A percentile compares a stretch with the other conserved stretches of the same genome.
Conservation (phyloP, 2,113 vertebrate species). For the Anseranas semipalmata region DNA sequence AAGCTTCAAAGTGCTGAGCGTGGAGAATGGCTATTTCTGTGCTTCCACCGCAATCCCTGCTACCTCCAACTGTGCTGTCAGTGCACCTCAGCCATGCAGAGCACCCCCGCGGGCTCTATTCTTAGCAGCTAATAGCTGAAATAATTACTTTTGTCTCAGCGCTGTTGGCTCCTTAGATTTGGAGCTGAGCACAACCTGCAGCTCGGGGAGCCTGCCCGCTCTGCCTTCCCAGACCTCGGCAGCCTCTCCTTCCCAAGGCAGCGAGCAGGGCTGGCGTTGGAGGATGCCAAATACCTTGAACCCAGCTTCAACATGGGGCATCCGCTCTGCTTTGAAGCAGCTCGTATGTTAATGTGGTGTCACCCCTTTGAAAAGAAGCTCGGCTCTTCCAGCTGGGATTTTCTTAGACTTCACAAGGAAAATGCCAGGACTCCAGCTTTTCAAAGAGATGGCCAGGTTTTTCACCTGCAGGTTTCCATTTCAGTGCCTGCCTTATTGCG, state of each 20-base stretch:
- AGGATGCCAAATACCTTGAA: neutral
- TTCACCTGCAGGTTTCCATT: constrained; percentile 16
- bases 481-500: neutral
- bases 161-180: neutral
- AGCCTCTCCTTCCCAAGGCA: neutral
- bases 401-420: neutral
- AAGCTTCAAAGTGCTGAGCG: neutral
- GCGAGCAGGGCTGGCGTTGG: neutral
- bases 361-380: neutral
- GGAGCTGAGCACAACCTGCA: neutral
- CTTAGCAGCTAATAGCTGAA: constrained; percentile 63
- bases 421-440: neutral
- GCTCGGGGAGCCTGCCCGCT: neutral
- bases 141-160: constrained; percentile 56
- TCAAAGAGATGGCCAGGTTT: neutral
- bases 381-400: neutral
- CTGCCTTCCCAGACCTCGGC: neutral
- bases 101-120: constrained; percentile 49
- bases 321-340: neutral
- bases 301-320: fast-evolving
- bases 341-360: neutral
- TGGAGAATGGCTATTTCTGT: neutral
- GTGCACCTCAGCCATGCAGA: neutral
- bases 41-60: neutral
- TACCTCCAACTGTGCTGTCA: neutral